phyloP scores from a whole-genome alignment of 2,888 invertebrate genomes.

The Plagodis dolabraria region DNA sequence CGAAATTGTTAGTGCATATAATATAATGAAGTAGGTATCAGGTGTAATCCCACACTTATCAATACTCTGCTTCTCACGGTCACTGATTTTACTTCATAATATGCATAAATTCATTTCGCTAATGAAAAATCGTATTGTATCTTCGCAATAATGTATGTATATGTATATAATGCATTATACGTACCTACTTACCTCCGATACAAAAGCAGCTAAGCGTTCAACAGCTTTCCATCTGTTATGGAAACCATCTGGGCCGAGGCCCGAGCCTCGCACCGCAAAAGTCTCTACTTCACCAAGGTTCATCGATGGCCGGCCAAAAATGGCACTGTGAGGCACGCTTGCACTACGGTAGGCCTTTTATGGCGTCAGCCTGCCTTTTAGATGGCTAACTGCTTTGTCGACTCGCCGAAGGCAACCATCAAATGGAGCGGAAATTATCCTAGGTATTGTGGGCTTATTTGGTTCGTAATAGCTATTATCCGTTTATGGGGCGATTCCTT shows the following conservation, averaged over 20 bases:
- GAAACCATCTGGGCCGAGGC: conserved; percentile 46
- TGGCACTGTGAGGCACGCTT: conserved; percentile 59
- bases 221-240: conserved; percentile 37
- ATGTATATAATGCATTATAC: too few relatives aligned
- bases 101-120: too few relatives aligned
- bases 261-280: conserved; percentile 25
- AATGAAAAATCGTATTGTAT: too few relatives aligned
- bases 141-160: too few relatives aligned
- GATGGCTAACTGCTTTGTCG: conserved; percentile 55
- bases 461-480: conserved; percentile 12
- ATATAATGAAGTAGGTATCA: too few relatives aligned
- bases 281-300: conserved; percentile 49
- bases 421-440: conserved; percentile 50
- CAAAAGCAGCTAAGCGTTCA: not conserved
- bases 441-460: conserved; percentile 25
- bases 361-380: conserved; percentile 69
- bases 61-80: too few relatives aligned
- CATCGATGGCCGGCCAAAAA: conserved; percentile 66
- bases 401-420: conserved; percentile 54
- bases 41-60: too few relatives aligned
- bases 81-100: too few relatives aligned
- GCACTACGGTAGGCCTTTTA: conserved; percentile 71
- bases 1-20: too few relatives aligned
- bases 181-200: not conserved
- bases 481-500: conserved; percentile 1